Evolutionary conservation across 53 echinoderm and acorn worm genomes (phyloP), one percentile per base, ranked within the genome.

Genomic region (Echinarachnius parma): DNA sequence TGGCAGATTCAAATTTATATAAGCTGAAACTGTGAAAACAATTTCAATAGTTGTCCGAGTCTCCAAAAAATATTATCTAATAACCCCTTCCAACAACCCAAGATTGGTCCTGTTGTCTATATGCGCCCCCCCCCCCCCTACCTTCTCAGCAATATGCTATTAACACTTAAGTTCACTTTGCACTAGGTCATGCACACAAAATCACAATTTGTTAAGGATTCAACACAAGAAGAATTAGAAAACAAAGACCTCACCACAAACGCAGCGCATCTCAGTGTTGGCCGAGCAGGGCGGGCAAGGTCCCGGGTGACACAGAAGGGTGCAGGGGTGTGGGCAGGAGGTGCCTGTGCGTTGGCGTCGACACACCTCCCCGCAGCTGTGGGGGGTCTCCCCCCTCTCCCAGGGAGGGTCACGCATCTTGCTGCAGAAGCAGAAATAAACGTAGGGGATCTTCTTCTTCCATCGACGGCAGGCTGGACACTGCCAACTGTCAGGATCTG

Each of bases 341-440:
- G 79, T 76, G 34, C 91, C 52, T n/a, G n/a, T n/a, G 18, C 91
- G 88, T 34, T 79, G 76, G 31, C 83, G 79, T 2, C 89, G 80
- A 55, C 98, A 98, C 47, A 98, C 88, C 59, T 98, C 92, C 15
- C 91, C 92, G 37, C 98, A 98, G 59, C 89, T 88, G 82, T 98
- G 98, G 4, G 98, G 98, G 31, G 88, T 88, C 50, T 98, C 91
- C 19, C 88, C 87, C 2, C 85, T 91, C 22, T 78, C 70, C 62
- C 77, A 82, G 1, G 68, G 60, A 2, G 98, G 98, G 14, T 98
- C 91, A 8, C 98, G 69, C 31, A 28, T 34, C 77, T 98, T 91
- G 21, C 83, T 78, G 46, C 98, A 98, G 77, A 98, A 98, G 64
- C 98, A 98, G 60, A 81, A 88, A 78, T 98, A 98, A 56, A 85